These are phyloP conservation scores for Intellagama lesueurii DNA, from an alignment of 2,797 vertebrate genomes.

Conservation along the genomic window DNA sequence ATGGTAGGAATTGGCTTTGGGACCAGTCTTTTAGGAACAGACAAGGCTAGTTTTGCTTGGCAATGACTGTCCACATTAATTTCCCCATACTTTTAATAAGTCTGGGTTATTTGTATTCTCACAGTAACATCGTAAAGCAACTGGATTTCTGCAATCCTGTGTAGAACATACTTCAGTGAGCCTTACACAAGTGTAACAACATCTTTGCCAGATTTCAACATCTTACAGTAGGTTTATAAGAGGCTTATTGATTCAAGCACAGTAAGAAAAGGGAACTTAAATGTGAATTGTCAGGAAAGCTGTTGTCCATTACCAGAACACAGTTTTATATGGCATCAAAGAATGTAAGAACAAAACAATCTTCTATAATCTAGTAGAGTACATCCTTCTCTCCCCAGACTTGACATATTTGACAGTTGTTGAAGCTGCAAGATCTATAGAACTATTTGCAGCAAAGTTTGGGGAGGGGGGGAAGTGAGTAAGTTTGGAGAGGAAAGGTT, in stretches of 20 bases:
- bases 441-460: constrained; percentile 49
- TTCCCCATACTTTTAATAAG: not conserved
- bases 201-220: constrained; percentile 12
- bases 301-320: constrained; percentile 33
- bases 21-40: constrained; percentile 55
- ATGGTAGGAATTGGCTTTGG: constrained; percentile 18
- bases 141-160: constrained; percentile 51
- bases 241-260: constrained; percentile 54
- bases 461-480: constrained; percentile 5
- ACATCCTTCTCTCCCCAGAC: constrained; percentile 53
- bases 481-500: constrained; percentile 24
- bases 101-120: constrained; percentile 38
- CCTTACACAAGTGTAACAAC: not conserved
- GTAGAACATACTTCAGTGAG: not conserved
- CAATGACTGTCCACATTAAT: not conserved
- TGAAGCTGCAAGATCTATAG: constrained; percentile 36
- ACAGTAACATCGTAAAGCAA: constrained; percentile 41
- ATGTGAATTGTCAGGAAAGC: constrained; percentile 37
- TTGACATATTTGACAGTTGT: constrained; percentile 50
- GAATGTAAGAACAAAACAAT: constrained; percentile 45
- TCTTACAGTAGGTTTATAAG: constrained; percentile 31
- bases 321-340: constrained; percentile 36
- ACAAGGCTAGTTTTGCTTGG: constrained; percentile 35
- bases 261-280: constrained; percentile 38
- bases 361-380: constrained; percentile 45